Conservation (phyloP, 2,797 vertebrate species). For the Intellagama lesueurii region DNA sequence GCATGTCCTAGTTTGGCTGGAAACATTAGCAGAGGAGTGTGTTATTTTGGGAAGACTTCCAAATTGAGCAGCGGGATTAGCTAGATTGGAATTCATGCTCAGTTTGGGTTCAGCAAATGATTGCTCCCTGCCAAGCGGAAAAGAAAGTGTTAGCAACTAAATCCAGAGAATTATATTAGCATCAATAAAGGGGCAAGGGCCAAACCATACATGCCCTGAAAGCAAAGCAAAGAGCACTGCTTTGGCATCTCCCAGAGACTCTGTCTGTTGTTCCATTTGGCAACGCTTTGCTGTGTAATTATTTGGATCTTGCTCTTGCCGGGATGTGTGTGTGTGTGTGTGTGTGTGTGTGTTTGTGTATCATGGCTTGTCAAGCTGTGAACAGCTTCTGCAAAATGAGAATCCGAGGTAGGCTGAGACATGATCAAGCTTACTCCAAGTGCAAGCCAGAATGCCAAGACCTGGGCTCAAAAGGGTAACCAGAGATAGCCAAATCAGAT, state of each 20-base stretch:
- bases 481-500: not conserved
- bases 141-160: slow-evolving; percentile 25
- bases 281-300: not conserved
- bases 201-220: slow-evolving; percentile 24
- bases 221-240: slow-evolving; percentile 6
- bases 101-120: slow-evolving; percentile 34
- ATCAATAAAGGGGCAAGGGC: slow-evolving; percentile 33
- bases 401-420: not conserved
- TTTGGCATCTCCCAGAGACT: slow-evolving; percentile 10
- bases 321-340: not conserved
- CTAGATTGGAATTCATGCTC: slow-evolving; percentile 41
- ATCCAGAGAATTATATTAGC: slow-evolving; percentile 44
- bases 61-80: slow-evolving; percentile 36
- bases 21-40: slow-evolving; percentile 4
- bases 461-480: not conserved
- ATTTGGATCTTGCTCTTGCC: slow-evolving; percentile 11
- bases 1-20: slow-evolving; percentile 21
- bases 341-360: not conserved
- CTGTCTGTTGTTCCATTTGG: slow-evolving; percentile 14
- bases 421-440: not conserved
- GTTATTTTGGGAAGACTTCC: slow-evolving; percentile 20
- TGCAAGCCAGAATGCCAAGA: not conserved
- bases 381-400: slow-evolving; percentile 1
- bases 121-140: slow-evolving; percentile 33
- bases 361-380: slow-evolving; percentile 12